Evolutionary conservation across 2,797 vertebrate genomes (phyloP).

Genomic region (Dallia pectoralis): DNA sequence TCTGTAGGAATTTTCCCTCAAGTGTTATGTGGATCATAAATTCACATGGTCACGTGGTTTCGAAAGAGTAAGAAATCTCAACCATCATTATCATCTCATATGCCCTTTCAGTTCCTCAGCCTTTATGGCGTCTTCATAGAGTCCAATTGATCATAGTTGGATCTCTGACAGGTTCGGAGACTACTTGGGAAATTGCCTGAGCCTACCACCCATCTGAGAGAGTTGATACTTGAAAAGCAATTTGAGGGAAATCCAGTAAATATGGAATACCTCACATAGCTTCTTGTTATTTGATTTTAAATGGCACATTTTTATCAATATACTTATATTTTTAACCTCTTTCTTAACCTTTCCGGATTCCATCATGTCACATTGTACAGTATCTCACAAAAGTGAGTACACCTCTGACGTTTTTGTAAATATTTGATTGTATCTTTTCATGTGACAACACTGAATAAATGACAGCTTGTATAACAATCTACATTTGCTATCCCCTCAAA

Average conservation of each 20-base stretch:
- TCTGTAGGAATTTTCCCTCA: slow-evolving; percentile 1
- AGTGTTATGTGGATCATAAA: slow-evolving; percentile 48
- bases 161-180: slow-evolving; percentile 48
- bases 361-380: no score
- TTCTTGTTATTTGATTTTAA: slow-evolving; percentile 5
- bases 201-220: slow-evolving; percentile 16
- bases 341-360: no score
- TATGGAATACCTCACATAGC: slow-evolving; percentile 2
- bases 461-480: no score
- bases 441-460: no score
- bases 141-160: slow-evolving; percentile 59
- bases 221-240: slow-evolving; percentile 10
- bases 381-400: no score
- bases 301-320: no score
- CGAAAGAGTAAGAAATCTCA: slow-evolving; percentile 44
- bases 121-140: slow-evolving; percentile 40
- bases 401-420: no score
- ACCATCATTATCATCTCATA: slow-evolving; percentile 50
- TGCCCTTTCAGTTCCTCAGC: slow-evolving; percentile 43
- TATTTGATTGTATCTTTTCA: no score
- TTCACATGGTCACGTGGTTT: slow-evolving; percentile 48
- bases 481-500: no score
- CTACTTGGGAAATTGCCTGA: slow-evolving; percentile 42
- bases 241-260: slow-evolving; percentile 20
- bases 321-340: no score